A percentile compares a stretch with the other conserved stretches of the same genome.
These are phyloP conservation scores for Phymorhynchus buccinoides DNA, from an alignment of 1,140 invertebrate genomes.

Conservation along the genomic window DNA sequence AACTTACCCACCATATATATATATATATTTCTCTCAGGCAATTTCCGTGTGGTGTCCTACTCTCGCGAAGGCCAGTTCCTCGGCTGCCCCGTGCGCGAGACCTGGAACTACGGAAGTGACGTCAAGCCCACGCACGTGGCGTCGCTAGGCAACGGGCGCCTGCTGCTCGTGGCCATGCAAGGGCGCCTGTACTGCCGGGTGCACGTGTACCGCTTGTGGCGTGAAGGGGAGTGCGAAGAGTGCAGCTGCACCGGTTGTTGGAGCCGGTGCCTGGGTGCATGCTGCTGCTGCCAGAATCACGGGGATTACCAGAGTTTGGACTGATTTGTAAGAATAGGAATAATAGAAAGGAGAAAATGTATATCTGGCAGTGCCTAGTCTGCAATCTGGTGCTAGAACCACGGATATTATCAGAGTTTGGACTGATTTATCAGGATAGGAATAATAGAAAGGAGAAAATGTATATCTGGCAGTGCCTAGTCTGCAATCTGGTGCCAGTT, in stretches of 20 bases:
- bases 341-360: no score
- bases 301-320: not conserved
- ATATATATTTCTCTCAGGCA: no score
- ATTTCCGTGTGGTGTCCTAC: slow-evolving; percentile 15
- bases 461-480: no score
- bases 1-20: no score
- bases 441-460: no score
- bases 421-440: no score
- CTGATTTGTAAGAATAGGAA: no score
- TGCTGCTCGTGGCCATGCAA: slow-evolving; percentile 37
- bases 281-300: not conserved
- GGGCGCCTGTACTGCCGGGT: slow-evolving; percentile 25
- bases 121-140: slow-evolving; percentile 32
- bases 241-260: not conserved
- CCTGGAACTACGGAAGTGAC: slow-evolving; percentile 28
- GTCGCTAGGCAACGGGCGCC: not conserved
- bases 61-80: not conserved
- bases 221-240: not conserved
- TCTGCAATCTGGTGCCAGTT: no score
- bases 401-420: no score
- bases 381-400: no score
- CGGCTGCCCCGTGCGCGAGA: slow-evolving; percentile 13
- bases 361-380: no score
- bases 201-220: slow-evolving; percentile 10
- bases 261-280: not conserved